Percentiles rank a stretch among this genome's conserved stretches.
Evolutionary conservation across 2,113 vertebrate species (phyloP).

Genomic region (Zosterops japonicus): DNA sequence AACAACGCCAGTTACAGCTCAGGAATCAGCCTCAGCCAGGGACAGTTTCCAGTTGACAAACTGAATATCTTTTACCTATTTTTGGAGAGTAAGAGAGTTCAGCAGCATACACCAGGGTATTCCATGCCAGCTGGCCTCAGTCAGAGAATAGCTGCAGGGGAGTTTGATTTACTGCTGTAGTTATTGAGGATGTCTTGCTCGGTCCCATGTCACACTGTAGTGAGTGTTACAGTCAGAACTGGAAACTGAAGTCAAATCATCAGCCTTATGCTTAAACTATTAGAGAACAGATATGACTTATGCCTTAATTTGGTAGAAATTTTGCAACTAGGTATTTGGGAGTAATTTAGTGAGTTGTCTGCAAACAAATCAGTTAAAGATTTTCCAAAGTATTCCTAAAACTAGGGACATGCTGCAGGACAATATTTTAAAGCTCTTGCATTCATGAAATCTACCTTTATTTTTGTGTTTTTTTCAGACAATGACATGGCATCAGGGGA

Average conservation of each 20-base stretch:
- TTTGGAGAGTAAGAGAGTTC: background rate
- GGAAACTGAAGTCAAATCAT: background rate
- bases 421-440: background rate
- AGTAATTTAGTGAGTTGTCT: background rate
- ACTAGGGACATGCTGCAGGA: background rate
- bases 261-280: background rate
- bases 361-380: background rate
- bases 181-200: background rate
- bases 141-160: background rate
- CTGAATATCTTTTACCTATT: background rate
- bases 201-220: background rate
- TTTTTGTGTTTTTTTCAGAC: slow-evolving; percentile 66
- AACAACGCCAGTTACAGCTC: background rate
- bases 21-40: background rate
- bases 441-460: background rate
- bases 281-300: background rate
- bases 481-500: slow-evolving; percentile 88
- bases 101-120: background rate
- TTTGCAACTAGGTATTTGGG: background rate
- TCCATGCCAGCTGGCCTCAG: background rate
- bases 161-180: background rate
- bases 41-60: background rate
- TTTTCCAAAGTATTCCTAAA: background rate
- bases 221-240: background rate
- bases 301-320: background rate